phyloP scores from a whole-genome alignment of 2,888 invertebrate species.

The Chaetoderma sp. region DNA sequence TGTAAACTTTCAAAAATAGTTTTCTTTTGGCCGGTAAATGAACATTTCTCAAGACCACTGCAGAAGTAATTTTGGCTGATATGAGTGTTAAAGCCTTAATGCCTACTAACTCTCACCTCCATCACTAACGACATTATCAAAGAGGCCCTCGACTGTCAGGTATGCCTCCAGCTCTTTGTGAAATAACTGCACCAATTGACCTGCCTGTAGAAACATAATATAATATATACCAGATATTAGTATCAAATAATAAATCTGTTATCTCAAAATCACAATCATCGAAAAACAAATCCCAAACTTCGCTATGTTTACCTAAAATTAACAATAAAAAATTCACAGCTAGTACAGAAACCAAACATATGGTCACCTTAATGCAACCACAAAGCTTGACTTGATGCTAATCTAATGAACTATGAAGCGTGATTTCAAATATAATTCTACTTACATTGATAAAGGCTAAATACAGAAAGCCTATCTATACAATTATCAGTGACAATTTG shows the following conservation, averaged over 20 bases:
- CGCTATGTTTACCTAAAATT: not conserved
- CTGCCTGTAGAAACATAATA: constrained; percentile 46
- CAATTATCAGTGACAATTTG: too few species aligned
- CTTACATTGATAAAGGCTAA: too few species aligned
- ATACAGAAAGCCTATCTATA: too few species aligned
- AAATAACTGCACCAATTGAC: constrained; percentile 61
- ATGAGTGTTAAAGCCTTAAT: too few species aligned
- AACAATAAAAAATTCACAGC: not conserved
- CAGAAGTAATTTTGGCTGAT: too few species aligned
- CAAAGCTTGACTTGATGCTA: too few species aligned
- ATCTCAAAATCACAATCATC: not conserved
- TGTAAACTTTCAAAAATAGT: too few species aligned
- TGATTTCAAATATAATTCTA: too few species aligned
- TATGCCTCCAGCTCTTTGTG: constrained; percentile 69
- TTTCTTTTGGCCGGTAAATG: too few species aligned
- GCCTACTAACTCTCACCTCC: constrained; percentile 64
- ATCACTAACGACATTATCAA: constrained; percentile 61
- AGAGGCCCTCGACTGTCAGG: constrained; percentile 63
- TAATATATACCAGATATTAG: too few species aligned
- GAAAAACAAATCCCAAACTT: not conserved
- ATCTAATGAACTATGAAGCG: too few species aligned
- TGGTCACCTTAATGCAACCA: not conserved
- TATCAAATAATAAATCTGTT: not conserved
- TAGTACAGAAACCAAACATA: not conserved
- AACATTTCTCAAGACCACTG: too few species aligned